Percentiles rank a stretch among this genome's conserved stretches.
Conservation (phyloP, 2,113 vertebrate species). For the Peromyscus leucopus region DNA sequence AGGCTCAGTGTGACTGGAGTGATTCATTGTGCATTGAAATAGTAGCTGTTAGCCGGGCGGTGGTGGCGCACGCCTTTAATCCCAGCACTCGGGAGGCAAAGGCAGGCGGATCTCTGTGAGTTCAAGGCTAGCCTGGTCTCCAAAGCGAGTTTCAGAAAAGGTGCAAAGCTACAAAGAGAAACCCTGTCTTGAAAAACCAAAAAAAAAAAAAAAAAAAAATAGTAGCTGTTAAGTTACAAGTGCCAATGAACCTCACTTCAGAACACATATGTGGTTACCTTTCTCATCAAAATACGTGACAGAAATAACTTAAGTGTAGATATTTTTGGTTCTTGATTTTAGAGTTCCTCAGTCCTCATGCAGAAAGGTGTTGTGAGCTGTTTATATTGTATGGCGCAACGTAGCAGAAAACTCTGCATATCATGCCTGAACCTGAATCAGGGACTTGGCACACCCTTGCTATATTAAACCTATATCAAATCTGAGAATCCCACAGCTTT, state of each 20-base stretch:
- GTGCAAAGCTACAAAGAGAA: too few species aligned
- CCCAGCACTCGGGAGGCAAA: too few species aligned
- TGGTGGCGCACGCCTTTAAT: too few species aligned
- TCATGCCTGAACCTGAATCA: neutral
- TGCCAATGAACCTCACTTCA: neutral
- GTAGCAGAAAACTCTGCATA: neutral
- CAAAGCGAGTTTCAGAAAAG: too few species aligned
- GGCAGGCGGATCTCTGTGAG: too few species aligned
- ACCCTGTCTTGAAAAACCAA: too few species aligned
- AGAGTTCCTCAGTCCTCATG: too few species aligned
- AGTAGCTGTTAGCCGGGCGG: neutral
- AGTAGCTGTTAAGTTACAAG: neutral
- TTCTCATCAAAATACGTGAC: neutral
- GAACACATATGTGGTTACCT: too few species aligned
- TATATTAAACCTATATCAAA: neutral
- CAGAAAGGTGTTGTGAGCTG: fast-evolving
- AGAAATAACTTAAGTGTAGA: neutral
- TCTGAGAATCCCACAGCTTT: neutral
- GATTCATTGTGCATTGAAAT: neutral
- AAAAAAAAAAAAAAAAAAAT: too few species aligned
- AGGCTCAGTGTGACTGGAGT: neutral
- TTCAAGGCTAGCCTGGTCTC: too few species aligned
- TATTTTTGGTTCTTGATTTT: neutral
- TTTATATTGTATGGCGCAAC: neutral
- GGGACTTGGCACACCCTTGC: neutral